Conservation (phyloP, 2,113 vertebrate species). For the Eulacestoma nigropectus region DNA sequence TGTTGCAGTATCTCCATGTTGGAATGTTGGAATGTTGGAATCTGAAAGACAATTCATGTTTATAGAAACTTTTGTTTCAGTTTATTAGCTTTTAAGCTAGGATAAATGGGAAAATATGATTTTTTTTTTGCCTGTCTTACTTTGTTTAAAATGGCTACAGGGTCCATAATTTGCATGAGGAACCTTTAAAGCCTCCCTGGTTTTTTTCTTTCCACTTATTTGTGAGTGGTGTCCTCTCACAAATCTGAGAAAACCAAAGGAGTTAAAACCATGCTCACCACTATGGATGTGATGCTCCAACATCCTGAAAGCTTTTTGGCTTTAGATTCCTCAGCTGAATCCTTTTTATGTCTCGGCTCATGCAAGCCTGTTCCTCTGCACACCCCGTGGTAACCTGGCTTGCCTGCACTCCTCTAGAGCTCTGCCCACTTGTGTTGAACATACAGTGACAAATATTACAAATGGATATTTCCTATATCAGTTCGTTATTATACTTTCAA, state of each 20-base stretch:
- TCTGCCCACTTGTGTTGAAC: background rate
- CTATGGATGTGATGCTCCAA: background rate
- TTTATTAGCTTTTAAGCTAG: background rate
- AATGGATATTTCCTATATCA: background rate
- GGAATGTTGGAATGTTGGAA: background rate
- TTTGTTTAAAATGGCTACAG: background rate
- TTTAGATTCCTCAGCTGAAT: background rate
- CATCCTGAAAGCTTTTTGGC: background rate
- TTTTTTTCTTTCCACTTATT: background rate
- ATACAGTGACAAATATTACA: background rate
- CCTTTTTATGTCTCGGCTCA: background rate
- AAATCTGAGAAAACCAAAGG: background rate
- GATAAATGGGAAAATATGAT: background rate
- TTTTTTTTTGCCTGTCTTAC: background rate
- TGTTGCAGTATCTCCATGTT: background rate
- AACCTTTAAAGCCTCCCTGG: background rate
- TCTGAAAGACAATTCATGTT: background rate
- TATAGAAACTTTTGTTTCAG: background rate
- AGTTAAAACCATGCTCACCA: background rate
- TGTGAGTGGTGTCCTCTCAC: background rate
- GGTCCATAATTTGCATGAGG: background rate
- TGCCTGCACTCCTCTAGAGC: background rate
- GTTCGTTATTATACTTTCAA: background rate
- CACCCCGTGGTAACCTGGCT: background rate
- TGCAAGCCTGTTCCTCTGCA: background rate